These are phyloP conservation scores for Phenganax stokvisi DNA, from an alignment of 92 coral and sea anemone genomes.

Conservation along the genomic window DNA sequence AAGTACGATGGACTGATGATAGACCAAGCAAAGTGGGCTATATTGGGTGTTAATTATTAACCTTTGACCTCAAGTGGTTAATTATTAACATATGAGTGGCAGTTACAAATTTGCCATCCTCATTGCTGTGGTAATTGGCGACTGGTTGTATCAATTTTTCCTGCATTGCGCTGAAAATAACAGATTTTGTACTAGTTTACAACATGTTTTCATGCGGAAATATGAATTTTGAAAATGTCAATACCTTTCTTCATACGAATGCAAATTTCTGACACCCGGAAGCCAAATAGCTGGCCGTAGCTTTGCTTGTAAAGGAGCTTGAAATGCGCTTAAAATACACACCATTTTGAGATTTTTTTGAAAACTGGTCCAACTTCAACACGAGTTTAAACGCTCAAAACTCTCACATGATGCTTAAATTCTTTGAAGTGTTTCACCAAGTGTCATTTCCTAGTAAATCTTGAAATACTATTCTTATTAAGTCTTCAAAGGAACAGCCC, in stretches of 20 bases:
- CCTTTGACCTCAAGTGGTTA: no score
- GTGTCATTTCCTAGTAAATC: background rate
- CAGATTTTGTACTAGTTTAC: no score
- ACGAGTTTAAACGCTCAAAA: background rate
- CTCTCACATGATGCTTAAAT: background rate
- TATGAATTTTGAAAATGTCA: no score
- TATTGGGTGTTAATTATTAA: no score
- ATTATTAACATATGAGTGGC: no score
- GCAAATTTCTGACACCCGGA: conserved; percentile 73
- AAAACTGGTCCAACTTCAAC: background rate
- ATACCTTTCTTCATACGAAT: conserved; percentile 75
- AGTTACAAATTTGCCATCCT: no score
- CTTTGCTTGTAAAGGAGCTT: conserved; percentile 83
- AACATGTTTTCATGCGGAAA: no score
- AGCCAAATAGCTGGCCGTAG: conserved; percentile 91
- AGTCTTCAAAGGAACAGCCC: background rate
- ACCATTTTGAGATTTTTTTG: conserved; percentile 17
- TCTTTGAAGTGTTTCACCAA: background rate
- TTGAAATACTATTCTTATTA: background rate
- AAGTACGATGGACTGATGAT: no score
- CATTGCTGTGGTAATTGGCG: no score
- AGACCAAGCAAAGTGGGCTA: no score
- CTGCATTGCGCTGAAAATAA: no score
- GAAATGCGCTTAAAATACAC: conserved; percentile 88
- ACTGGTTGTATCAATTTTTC: no score